Conservation (phyloP, 2,888 invertebrate genomes). For the Elgonia sp. region DNA sequence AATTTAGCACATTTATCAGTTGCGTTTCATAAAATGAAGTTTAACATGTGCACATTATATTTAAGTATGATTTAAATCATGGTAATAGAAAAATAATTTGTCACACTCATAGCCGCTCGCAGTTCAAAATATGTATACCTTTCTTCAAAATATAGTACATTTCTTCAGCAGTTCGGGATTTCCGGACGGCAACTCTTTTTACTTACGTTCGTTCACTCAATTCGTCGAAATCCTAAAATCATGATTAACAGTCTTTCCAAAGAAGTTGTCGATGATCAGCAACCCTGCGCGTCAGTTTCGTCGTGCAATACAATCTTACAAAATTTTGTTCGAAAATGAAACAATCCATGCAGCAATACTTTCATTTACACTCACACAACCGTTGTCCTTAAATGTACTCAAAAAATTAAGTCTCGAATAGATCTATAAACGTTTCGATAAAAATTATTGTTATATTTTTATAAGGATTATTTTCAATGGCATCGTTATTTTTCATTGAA, state of each 20-base stretch:
- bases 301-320: conserved; percentile 30
- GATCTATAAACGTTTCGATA: conserved; percentile 38
- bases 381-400: conserved; percentile 15
- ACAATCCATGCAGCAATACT: conserved; percentile 53
- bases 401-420: conserved; percentile 15
- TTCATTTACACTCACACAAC: conserved; percentile 24
- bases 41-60: conserved; percentile 19
- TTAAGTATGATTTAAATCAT: conserved; percentile 17
- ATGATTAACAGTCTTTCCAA: conserved; percentile 42
- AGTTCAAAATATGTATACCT: conserved; percentile 56
- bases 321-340: conserved; percentile 33
- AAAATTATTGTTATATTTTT: conserved; percentile 30
- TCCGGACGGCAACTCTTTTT: conserved; percentile 70
- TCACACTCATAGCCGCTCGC: conserved; percentile 32
- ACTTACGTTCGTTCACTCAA: conserved; percentile 29
- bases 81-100: conserved; percentile 59
- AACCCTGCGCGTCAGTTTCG: conserved; percentile 64
- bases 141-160: conserved; percentile 59
- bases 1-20: not conserved
- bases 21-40: not conserved
- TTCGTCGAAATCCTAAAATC: conserved; percentile 31
- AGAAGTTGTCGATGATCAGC: conserved; percentile 45
- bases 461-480: conserved; percentile 38
- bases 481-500: conserved; percentile 34
- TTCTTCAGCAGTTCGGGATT: conserved; percentile 63